These are phyloP conservation scores for Linepithema humile DNA, from an alignment of 1,140 invertebrate genomes.

Conservation along the genomic window DNA sequence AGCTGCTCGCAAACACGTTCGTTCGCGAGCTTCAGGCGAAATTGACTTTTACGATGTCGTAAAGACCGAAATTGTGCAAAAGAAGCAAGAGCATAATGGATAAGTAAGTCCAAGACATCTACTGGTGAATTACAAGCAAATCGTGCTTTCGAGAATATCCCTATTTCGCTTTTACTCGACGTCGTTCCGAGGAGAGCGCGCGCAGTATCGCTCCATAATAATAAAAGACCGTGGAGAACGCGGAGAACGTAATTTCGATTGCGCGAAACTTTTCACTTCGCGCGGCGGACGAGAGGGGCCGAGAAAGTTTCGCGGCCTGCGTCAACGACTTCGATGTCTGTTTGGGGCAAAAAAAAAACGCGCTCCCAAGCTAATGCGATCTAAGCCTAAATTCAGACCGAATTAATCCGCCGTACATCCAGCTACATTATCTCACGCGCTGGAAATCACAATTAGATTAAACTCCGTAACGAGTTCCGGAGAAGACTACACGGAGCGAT, in stretches of 20 bases:
- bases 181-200: background rate
- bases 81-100: slow-evolving; percentile 14
- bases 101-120: background rate
- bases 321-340: background rate
- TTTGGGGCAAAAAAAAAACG: background rate
- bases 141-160: background rate
- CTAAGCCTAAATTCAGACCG: slow-evolving; percentile 6
- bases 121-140: background rate
- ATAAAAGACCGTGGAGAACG: background rate
- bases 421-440: background rate
- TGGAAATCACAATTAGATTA: slow-evolving; percentile 30
- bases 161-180: slow-evolving; percentile 26
- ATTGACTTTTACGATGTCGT: slow-evolving; percentile 32
- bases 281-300: background rate
- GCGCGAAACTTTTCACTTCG: slow-evolving; percentile 17
- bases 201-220: background rate
- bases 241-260: slow-evolving; percentile 6
- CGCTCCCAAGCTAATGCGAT: background rate
- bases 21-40: slow-evolving; percentile 10
- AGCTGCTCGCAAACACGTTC: background rate
- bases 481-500: background rate
- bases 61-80: slow-evolving; percentile 38
- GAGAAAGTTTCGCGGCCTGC: slow-evolving; percentile 20
- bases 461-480: slow-evolving; percentile 10
- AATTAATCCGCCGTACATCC: slow-evolving; percentile 18